These are phyloP conservation scores for Dicerorhinus sumatrensis DNA, from an alignment of 2,113 vertebrate genomes.

Conservation along the genomic window DNA sequence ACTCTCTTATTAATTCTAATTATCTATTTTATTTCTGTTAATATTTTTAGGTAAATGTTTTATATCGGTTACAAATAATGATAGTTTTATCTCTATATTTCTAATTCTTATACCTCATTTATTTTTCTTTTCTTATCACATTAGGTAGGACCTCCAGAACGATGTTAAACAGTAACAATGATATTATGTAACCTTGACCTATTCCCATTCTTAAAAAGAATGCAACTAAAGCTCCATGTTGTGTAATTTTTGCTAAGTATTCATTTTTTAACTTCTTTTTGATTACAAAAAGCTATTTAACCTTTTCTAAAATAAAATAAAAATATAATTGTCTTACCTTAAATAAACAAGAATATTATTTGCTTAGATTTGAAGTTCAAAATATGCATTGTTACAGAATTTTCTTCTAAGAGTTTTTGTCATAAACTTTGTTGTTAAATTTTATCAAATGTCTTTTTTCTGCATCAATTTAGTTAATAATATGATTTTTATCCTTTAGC, in stretches of 20 bases:
- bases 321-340: not conserved
- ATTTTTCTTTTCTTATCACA: not conserved
- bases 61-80: not conserved
- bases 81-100: not conserved
- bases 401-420: not conserved
- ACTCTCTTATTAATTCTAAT: not conserved
- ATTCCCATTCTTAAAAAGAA: not conserved
- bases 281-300: not conserved
- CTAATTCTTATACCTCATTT: not conserved
- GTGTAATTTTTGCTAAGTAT: not conserved
- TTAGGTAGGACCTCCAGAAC: not conserved
- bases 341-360: not conserved
- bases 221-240: not conserved
- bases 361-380: not conserved
- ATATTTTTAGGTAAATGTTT: not conserved
- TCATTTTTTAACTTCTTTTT: not conserved
- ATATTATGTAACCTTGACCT: not conserved
- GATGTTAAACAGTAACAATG: not conserved
- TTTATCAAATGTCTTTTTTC: not conserved
- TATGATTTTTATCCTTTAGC: not conserved
- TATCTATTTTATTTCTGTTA: slow-evolving; percentile 29
- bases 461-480: not conserved
- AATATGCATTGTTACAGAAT: not conserved
- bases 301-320: slow-evolving; percentile 27
- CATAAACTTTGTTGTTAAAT: not conserved